Base-by-base conservation (phyloP, 2,888 invertebrate genomes). In the Bugula neritina region DNA sequence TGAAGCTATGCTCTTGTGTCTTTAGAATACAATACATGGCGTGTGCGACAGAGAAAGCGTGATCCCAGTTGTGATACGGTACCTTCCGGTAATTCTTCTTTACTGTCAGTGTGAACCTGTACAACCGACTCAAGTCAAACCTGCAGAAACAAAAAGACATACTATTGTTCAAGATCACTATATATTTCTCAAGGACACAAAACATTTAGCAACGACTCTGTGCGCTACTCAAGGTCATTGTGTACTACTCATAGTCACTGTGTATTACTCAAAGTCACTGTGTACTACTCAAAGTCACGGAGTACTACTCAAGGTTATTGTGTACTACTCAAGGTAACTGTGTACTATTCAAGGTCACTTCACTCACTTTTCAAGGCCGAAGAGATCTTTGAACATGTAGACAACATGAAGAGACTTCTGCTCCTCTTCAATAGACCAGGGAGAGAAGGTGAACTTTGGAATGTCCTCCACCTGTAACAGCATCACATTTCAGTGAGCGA, bases 41-140 rank as follows among this genome's bases (percentile, higher is more conserved):
- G 78, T 93, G 91, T 1, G 92, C 92, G 0, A 93, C 93, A 0
- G 92, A 89, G 87, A 92, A 93, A 0, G 84, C 93, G 80, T 93
- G 93, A 31, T 90, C 90, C 89, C 92, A 93, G 82, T 93, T 93
- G 81, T 93, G 93, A 80, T 93, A 93, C 0, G 92, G 91, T 0
- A 92, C 92, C 35, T 89, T 86, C 10, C 93, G 86, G 81, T 93
- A 93, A 84, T 93, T 93, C 83, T 92, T 93, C 80, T 89, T 88
- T 1, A 93, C 92, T 0, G 92, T 93, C 76, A 93, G 81, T 0
- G 90, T 89, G 80, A 93, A 93, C 72, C 89, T 86, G 35, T 89
- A 87, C 71, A 92, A 82, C 70, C 89, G 89, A 75, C 88, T 88
- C 31, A 87, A 82, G 77, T 92, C 91, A 82, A 91, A 92, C 55